Evolutionary conservation across 2,888 invertebrate species (phyloP), one percentile per base, ranked within the genome.

Genomic region (Coenonympha arcania): DNA sequence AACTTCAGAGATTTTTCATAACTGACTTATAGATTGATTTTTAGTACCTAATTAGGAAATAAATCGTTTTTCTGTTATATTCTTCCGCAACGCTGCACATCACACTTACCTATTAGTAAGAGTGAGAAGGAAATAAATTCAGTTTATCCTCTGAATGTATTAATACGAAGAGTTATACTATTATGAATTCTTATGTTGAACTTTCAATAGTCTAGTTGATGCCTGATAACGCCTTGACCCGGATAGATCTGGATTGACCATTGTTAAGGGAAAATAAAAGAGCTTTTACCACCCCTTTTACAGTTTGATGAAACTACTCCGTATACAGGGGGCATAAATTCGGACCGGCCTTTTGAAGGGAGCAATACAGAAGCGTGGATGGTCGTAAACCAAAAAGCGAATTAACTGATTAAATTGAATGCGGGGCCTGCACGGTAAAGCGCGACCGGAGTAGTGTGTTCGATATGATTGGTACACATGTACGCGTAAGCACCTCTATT

Each of bases 371-470:
- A 60, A 60, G 64, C 62, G 68, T 66, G 70, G 67, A 68, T 67
- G 59, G 65, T 67, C 71, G 68, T 79, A 75, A 79, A 79, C 74
- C 69, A 64, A 54, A 70, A 70, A 70, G 67, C 72, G 73, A 79
- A 83, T 83, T 79, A 79, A 75, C 77, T 75, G 79, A 83, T 82
- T 80, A 79, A 78, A 73, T 69, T 71, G 70, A 41, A 30, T 13
- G 2, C 28, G 18, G 18, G 26, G 11, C 19, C 13, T 1, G 28
- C 6, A 18, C 16, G 41, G 41, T 18, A 9, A 28, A 41, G 41
- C 28, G 28, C 8, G 11, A 30, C 11, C 19, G 28, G 11, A 11
- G 19, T 5, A 13, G 37, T n/a, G 37, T 8, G 8, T 19, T 30
- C 19, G 16, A 19, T 28, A 3, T 11, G 30, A 19, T 16, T 28